Evolutionary conservation across 2,113 vertebrate genomes (phyloP).

Genomic region (Porphyrio hochstetteri): DNA sequence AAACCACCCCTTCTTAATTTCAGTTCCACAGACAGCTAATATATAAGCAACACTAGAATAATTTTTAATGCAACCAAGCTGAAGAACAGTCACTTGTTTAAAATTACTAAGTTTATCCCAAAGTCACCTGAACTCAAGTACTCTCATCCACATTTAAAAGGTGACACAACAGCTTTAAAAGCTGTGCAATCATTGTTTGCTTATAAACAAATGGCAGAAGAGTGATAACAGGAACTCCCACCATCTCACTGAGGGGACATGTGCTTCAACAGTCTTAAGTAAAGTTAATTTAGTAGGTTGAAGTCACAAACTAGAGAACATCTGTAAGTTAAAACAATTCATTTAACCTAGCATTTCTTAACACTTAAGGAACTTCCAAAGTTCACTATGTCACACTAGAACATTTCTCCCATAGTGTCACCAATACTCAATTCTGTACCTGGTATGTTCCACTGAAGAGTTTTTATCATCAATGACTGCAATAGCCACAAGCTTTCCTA

Average conservation of each 20-base stretch:
- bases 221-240: neutral
- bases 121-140: neutral
- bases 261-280: neutral
- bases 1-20: accelerated
- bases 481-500: conserved; percentile 94
- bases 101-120: neutral
- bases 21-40: neutral
- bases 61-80: neutral
- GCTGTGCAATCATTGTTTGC: neutral
- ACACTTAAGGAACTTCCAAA: neutral
- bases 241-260: neutral
- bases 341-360: neutral
- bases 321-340: neutral
- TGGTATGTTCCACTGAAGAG: conserved; percentile 84
- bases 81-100: neutral
- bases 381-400: neutral
- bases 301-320: neutral
- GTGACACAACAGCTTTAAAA: neutral
- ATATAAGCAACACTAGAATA: neutral
- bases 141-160: neutral
- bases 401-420: neutral
- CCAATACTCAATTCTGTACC: conserved; percentile 74
- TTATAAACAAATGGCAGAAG: neutral
- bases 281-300: neutral
- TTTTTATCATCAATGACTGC: conserved; percentile 95